These are phyloP conservation scores for Galemys pyrenaicus DNA, from an alignment of 2,113 vertebrate species.

Conservation along the genomic window DNA sequence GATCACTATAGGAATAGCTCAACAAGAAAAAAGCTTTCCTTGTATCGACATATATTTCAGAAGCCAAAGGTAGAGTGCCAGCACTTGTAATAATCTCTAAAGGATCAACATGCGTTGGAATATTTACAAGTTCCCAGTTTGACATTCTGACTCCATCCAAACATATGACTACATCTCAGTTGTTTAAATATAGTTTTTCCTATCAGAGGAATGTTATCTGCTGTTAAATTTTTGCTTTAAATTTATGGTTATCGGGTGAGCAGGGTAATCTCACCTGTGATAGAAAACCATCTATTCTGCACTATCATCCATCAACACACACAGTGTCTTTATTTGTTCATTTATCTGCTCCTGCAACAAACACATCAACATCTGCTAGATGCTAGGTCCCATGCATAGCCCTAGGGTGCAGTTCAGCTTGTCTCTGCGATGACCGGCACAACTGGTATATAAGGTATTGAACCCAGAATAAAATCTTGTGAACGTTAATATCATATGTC, in stretches of 20 bases:
- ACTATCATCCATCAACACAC: neutral
- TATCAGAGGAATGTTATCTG: neutral
- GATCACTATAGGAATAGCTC: neutral
- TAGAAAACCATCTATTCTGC: neutral
- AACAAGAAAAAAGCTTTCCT: neutral
- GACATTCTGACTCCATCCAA: neutral
- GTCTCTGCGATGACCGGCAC: neutral
- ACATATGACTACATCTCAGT: neutral
- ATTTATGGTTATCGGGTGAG: neutral
- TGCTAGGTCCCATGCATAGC: fast-evolving
- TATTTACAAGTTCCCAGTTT: neutral
- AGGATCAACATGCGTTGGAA: neutral
- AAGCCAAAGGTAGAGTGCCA: neutral
- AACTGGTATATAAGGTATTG: neutral
- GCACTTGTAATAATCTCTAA: neutral
- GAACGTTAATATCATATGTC: neutral
- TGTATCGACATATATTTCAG: neutral
- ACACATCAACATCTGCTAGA: neutral
- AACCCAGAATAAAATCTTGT: neutral
- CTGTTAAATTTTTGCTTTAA: neutral
- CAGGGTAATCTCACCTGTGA: neutral
- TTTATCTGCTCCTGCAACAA: neutral
- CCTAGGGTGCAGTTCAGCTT: neutral
- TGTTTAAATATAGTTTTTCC: neutral
- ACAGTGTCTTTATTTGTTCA: neutral